Evolutionary conservation across 1,140 invertebrate genomes (phyloP).

Genomic region (Galleria mellonella): DNA sequence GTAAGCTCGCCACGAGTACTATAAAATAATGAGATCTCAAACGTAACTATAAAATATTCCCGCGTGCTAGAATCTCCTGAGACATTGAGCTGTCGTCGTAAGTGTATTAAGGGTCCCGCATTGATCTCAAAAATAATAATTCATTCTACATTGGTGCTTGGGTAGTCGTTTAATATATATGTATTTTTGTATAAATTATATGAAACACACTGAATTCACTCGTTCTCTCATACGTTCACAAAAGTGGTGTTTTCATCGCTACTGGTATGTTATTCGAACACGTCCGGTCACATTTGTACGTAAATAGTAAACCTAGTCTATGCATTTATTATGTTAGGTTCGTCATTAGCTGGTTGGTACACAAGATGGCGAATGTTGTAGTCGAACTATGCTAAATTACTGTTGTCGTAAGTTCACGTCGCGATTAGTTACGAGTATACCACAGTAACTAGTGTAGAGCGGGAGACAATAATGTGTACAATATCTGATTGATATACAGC

Average conservation of each 20-base stretch:
- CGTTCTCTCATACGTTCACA: too few species aligned
- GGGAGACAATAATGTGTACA: too few species aligned
- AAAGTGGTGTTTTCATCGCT: too few species aligned
- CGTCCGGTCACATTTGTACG: too few species aligned
- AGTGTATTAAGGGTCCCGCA: conserved; percentile 14
- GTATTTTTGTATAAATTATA: conserved; percentile 10
- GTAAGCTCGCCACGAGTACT: too few species aligned
- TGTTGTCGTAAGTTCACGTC: too few species aligned
- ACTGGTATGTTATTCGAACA: too few species aligned
- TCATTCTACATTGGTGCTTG: conserved; percentile 26
- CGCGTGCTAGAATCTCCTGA: conserved; percentile 16
- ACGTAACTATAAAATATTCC: too few species aligned
- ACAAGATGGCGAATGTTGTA: neutral
- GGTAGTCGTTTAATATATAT: conserved; percentile 22
- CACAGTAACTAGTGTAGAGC: too few species aligned
- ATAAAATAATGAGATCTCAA: conserved; percentile 15
- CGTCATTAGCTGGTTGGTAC: conserved; percentile 7
- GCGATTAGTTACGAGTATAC: too few species aligned
- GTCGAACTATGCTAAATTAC: neutral
- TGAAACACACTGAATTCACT: too few species aligned
- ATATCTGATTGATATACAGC: too few species aligned
- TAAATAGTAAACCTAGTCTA: conserved; percentile 18
- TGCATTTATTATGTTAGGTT: conserved; percentile 20
- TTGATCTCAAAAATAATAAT: conserved; percentile 42
- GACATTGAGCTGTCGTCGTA: neutral